Evolutionary conservation across 2,797 vertebrate genomes (phyloP).

Genomic region (Scyliorhinus canicula): DNA sequence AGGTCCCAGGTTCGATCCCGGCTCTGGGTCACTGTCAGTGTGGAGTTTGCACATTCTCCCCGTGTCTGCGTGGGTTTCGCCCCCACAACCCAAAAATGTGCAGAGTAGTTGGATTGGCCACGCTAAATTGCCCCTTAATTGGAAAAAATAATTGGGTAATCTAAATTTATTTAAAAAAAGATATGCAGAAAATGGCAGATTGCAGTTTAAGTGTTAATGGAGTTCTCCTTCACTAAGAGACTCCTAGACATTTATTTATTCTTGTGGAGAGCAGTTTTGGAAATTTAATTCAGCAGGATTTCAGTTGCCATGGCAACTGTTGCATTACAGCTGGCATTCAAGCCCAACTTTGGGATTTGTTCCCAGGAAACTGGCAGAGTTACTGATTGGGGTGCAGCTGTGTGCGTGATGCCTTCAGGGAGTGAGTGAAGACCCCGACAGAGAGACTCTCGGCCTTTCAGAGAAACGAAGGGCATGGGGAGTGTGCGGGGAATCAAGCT

Average conservation of each 20-base stretch:
- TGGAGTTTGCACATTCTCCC: too few relatives aligned
- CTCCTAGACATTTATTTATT: neutral
- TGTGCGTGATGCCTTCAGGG: neutral
- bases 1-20: too few relatives aligned
- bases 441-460: neutral
- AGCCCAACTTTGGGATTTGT: neutral
- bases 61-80: too few relatives aligned
- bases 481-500: neutral
- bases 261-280: neutral
- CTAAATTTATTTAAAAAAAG: too few relatives aligned
- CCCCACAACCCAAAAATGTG: too few relatives aligned
- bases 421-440: neutral
- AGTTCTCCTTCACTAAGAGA: neutral
- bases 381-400: neutral
- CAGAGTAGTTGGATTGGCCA: too few relatives aligned
- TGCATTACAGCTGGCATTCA: neutral
- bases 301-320: conserved; percentile 4
- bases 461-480: too few relatives aligned
- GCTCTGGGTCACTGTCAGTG: too few relatives aligned
- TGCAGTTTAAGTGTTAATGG: neutral
- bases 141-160: too few relatives aligned
- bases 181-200: neutral
- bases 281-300: neutral
- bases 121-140: too few relatives aligned
- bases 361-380: conserved; percentile 7